Conservation (phyloP, 2,888 invertebrate genomes). For the Octodonta nipae region DNA sequence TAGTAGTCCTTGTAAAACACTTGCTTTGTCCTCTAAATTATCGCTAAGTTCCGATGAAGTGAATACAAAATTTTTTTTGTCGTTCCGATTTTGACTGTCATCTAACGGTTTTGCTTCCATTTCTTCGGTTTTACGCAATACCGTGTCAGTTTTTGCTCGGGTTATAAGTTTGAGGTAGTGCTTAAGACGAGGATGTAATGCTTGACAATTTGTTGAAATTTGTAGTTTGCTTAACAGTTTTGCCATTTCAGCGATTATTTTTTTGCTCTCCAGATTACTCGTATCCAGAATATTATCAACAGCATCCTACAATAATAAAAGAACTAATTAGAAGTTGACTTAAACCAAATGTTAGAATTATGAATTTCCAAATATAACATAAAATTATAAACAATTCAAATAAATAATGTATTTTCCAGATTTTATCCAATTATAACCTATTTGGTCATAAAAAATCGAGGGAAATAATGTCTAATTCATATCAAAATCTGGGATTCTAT, state of each 20-base stretch:
- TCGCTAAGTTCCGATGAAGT: constrained; percentile 12
- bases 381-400: no score
- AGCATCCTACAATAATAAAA: constrained; percentile 4
- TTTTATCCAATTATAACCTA: no score
- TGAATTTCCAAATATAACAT: no score
- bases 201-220: constrained; percentile 18
- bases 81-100: constrained; percentile 15
- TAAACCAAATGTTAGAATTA: no score
- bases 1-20: constrained; percentile 22
- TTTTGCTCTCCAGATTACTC: constrained; percentile 9
- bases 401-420: no score
- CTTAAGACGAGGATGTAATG: constrained; percentile 12
- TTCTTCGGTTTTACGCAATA: constrained; percentile 14
- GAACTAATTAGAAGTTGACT: no score
- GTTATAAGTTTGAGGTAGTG: constrained; percentile 16
- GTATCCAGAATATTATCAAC: constrained; percentile 9
- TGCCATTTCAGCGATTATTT: constrained; percentile 15
- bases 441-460: no score
- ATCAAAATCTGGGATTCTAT: no score
- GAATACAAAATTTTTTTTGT: constrained; percentile 19
- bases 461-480: no score
- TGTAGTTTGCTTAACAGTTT: constrained; percentile 15
- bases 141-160: constrained; percentile 14
- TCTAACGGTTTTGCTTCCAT: constrained; percentile 19
- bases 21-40: constrained; percentile 16